Evolutionary conservation across 2,113 vertebrate species (phyloP).

Genomic region (Meles meles): DNA sequence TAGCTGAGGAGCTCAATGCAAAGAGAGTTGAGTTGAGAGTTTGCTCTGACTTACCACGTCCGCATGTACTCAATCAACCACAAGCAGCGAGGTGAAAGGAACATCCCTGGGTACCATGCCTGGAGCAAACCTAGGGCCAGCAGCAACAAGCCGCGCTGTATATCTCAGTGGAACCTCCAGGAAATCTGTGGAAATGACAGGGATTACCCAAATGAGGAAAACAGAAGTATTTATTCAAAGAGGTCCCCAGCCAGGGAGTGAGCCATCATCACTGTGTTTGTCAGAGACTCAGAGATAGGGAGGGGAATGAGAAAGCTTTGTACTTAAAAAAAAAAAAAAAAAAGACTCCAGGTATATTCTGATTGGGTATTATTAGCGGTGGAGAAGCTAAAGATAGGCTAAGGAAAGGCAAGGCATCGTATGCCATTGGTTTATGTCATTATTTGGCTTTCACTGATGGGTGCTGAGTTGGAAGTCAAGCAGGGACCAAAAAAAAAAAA

Average conservation of each 20-base stretch:
- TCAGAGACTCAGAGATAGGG: neutral
- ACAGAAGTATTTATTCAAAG: neutral
- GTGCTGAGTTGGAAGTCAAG: neutral
- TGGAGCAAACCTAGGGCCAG: neutral
- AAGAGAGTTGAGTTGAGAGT: neutral
- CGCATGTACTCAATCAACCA: neutral
- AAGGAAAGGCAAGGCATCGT: neutral
- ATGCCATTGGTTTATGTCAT: neutral
- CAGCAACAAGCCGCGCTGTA: fast-evolving
- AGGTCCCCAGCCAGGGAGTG: neutral
- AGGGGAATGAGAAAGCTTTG: neutral
- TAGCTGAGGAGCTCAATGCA: neutral
- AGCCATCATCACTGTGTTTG: neutral
- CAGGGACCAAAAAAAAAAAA: neutral
- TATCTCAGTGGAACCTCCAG: neutral
- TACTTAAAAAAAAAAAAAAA: neutral
- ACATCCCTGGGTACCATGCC: fast-evolving
- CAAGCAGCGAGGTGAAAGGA: neutral
- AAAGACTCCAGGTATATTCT: neutral
- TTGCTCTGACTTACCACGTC: neutral
- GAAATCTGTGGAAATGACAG: neutral
- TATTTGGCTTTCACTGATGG: neutral
- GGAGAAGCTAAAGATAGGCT: neutral
- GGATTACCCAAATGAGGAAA: neutral
- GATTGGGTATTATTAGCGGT: neutral